Evolutionary conservation across 2,797 vertebrate species (phyloP), one percentile per base, ranked within the genome.

Genomic region (Melanotaenia parkinsoni): DNA sequence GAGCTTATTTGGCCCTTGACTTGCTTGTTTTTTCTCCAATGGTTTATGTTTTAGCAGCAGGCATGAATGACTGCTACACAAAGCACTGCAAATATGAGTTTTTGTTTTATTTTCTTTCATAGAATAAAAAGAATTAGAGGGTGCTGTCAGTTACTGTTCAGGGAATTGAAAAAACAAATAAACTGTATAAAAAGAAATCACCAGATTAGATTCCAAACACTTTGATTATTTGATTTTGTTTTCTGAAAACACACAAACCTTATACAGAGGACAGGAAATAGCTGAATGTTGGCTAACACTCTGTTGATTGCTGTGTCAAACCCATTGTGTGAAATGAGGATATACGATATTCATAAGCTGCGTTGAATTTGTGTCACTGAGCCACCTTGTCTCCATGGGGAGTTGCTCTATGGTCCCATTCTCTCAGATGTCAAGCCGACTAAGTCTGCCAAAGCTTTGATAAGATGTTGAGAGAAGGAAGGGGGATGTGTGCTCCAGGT

Each of bases 361-460:
- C 24, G 53, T 47, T 75, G 83, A 80, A 87, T 84, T 76, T 70
- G 69, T 83, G 80, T 85, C 82, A 84, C 71, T 30, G 70, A 89
- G 84, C 69, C 78, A 62, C 84, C 80, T 80, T 62, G 64, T 81
- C 78, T 89, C 88, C 72, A 74, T 9, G 9, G 79, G 81, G 85
- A 88, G 76, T 45, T 38, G 5, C 53, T 78, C 74, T 72, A 58
- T 72, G 70, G 83, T 84, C 76, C 79, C 78, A 72, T 80, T 76
- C 70, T 71, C 75, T 87, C 81, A 80, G 77, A 84, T 87, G 85
- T 87, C 85, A 80, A 72, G 67, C 67, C 63, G 79, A 76, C 54
- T 74, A 84, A 85, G 75, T 73, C 80, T 89, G 80, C 79, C 81
- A 80, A 63, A 75, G 84, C 87, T 92, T 88, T 91, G 87, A 91